Evolutionary conservation across 2,888 invertebrate genomes (phyloP), one percentile per base, ranked within the genome.

Genomic region (Cheiracanthium punctorium): DNA sequence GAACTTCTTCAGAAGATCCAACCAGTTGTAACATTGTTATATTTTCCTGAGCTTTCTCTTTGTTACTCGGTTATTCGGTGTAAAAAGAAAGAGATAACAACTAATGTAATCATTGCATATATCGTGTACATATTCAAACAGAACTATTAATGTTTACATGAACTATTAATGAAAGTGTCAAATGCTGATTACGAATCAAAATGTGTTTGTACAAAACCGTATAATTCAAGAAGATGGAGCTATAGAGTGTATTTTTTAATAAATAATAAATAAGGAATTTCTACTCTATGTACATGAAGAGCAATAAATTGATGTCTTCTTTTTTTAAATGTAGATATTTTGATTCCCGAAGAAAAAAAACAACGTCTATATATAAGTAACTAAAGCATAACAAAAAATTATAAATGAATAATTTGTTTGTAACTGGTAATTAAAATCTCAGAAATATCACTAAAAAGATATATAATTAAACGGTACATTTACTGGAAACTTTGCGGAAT

Each of bases 181-280:
- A 58, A 58, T 58, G 58, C 58, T 58, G 58, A 58, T 24, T 58
- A 58, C 24, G 24, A 58, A 58, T 58, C 58, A 58, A 58, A 58
- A 58, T 24, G 58, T 58, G 24, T 58, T n/a, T 58, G 58, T 58
- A 58, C 58, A 58, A 4, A 24, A 58, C n/a, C 58, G 58, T 58
- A 20, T 7, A 10, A 24, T 48, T 17, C 58, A 58, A 24, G 48
- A 48, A 10, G 58, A 24, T 24, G 24, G 24, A 58, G 4, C 58
- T 58, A 58, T 58, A 58, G 58, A 58, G 58, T 24, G 58, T 58
- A 58, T 58, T 58, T 58, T 58, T 58, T 58, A 58, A 58, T 58
- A 58, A 58, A 58, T 14, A 48, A 48, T 48, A 48, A 58, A 24
- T 58, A 58, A 58, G 24, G 24, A 17, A 58, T 58, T 58, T 58